Evolutionary conservation across 2,888 invertebrate genomes (phyloP), one percentile per base, ranked within the genome.

Genomic region (Platyscelio sp.): DNA sequence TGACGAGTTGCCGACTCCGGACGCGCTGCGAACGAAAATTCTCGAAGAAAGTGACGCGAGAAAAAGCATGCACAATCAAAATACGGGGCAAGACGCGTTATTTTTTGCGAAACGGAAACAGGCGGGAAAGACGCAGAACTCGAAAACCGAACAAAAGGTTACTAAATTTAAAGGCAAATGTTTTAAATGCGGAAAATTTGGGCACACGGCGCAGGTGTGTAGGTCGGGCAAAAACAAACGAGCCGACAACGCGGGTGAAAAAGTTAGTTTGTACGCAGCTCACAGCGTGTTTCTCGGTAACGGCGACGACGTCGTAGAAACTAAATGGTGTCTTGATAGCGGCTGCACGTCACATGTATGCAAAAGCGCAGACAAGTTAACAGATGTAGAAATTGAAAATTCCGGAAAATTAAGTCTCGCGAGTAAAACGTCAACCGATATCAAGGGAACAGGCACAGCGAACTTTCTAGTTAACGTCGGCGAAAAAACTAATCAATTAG

Each of bases 301-400:
- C 9, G 33, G 33, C 33, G 40, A 3, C 15, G 7, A 46, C 13
- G 4, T 11, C 20, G 46, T 20, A 18, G 20, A 46, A 20, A 20
- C 3, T 20, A 46, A 46, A 46, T 65, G 46, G 46, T 65, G 63
- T n/a, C 63, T 65, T 15, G 63, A 65, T 20, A 65, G 63, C 13
- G 46, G 63, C 0, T 65, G 63, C n/a, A 65, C 63, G 1, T 43
- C 61, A 2, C 61, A 61, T n/a, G 6, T 61, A 3, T 46, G 46
- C 20, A 20, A 18, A 3, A 20, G 20, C 13, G 9, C 18, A 20
- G 13, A 3, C 5, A 13, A 15, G 3, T 40, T 40, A 6, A 13
- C 15, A 3, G 15, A 40, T 11, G 7, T 40, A 40, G 3, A 40
- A 40, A 40, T 11, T 3, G 15, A 11, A 11, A 3, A 40, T 11